A percentile compares a stretch with the other conserved stretches of the same genome.
Evolutionary conservation across 2,113 vertebrate genomes (phyloP).

Genomic region (Microcebus lehilahytsara): DNA sequence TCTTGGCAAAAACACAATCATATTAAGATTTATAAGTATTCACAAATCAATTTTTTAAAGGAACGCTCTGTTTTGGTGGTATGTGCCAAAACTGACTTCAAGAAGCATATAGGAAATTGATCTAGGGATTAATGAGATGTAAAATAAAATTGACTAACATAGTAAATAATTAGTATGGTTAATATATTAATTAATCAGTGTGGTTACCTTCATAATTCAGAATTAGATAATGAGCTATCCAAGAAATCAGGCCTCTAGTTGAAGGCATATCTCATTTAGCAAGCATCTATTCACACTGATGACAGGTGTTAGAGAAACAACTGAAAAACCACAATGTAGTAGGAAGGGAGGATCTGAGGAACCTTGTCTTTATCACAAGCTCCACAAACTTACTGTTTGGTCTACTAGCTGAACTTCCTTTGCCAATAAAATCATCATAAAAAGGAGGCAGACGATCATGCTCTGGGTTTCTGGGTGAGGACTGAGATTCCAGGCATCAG

Average conservation of each 20-base stretch:
- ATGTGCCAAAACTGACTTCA: not conserved
- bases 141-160: not conserved
- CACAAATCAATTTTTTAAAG: conserved; percentile 38
- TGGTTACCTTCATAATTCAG: not conserved
- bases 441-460: conserved; percentile 95
- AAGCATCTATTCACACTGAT: not conserved
- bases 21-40: not conserved
- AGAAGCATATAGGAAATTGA: not conserved
- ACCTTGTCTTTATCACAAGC: not conserved
- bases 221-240: not conserved
- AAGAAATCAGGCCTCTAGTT: not conserved
- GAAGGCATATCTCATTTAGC: not conserved
- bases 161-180: too few species aligned
- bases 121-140: not conserved
- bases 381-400: conserved; percentile 84
- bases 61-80: not conserved
- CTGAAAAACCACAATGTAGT: not conserved
- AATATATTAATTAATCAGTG: too few species aligned
- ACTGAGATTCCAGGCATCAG: conserved; percentile 88
- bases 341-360: not conserved
- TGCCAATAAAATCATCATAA: conserved; percentile 94
- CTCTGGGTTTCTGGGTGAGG: conserved; percentile 82
- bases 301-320: not conserved
- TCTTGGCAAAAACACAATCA: conserved; percentile 3
- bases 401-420: conserved; percentile 92